Evolutionary conservation across 2,888 invertebrate genomes (phyloP), one percentile per base, ranked within the genome.

Genomic region (Pomacea canaliculata): DNA sequence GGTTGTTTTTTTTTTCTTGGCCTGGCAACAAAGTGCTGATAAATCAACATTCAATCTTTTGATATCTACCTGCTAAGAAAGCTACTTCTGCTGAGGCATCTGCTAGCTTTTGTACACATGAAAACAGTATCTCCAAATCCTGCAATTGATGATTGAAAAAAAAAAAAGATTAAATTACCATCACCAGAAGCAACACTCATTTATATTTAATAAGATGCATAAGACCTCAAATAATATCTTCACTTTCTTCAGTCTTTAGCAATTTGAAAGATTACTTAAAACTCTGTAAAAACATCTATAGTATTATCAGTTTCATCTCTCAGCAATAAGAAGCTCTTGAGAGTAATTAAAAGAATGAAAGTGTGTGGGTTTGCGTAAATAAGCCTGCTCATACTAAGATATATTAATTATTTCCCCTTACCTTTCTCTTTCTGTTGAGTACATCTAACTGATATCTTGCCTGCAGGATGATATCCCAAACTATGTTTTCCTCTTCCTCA

Each of bases 11-110:
- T 37, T 5, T 37, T 37, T 37, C 37, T 37, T 37, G 37, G 37
- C 5, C 37, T 37, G 37, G 37, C 37, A 37, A 37, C 37, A 10
- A 70, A 70, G n/a, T 23, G 49, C 70, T 70, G 59, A 19, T 13
- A 70, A n/a, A 12, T 10, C 18, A n/a, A 70, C 23, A 10, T 51
- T 49, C 2, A 8, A 7, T 37, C 16, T 16, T 18, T 59, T 27
- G 27, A 63, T 63, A n/a, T 46, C n/a, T 76, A 79, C 79, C 75
- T 77, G 79, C 23, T 0, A 75, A 71, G 70, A 77, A 79, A 12
- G 77, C 74, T 19, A 79, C 79, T 70, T 79, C 79, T 16, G 77
- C 77, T 49, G 79, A 71, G 18, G 79, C 71, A n/a, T 77, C 79
- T 16, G 72, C 74, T 48, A 79, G 60, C 51, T 77, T 77, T 56